Conservation (phyloP, 2,113 vertebrate genomes). For the Rhinolophus ferrumequinum region DNA sequence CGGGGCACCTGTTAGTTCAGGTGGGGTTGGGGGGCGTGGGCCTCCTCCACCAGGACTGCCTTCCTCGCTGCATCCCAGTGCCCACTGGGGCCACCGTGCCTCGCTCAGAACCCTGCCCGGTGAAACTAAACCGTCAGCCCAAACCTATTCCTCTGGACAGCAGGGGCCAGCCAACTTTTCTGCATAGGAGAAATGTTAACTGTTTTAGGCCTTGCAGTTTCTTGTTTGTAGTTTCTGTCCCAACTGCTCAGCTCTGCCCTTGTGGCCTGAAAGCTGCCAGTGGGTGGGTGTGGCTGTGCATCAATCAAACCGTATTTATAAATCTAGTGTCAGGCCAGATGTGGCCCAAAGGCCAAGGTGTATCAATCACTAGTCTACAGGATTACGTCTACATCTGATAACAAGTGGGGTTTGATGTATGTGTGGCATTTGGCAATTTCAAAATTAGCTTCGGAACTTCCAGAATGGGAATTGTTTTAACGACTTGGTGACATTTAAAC, state of each 20-base stretch:
- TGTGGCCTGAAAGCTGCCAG: background rate
- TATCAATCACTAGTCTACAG: accelerated
- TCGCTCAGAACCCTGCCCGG: too few species aligned
- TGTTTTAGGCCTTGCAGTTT: background rate
- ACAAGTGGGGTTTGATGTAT: accelerated
- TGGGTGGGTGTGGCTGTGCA: accelerated
- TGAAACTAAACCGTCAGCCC: accelerated
- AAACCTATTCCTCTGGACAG: background rate
- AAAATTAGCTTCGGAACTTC: background rate
- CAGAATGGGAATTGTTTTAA: background rate
- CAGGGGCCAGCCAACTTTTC: background rate
- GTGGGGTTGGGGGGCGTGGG: accelerated
- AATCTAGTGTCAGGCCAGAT: background rate
- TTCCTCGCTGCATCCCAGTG: background rate
- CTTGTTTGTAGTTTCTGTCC: too few species aligned
- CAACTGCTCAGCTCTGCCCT: background rate
- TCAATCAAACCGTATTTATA: background rate
- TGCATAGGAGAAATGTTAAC: background rate
- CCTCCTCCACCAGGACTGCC: background rate
- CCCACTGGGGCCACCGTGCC: too few species aligned
- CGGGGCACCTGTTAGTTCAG: constrained; percentile 47
- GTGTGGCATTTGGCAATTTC: background rate
- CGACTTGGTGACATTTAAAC: background rate
- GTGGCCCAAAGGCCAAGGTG: background rate
- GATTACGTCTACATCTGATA: background rate